phyloP scores from a whole-genome alignment of 1,140 invertebrate genomes.

The Pteromalus puparum region DNA sequence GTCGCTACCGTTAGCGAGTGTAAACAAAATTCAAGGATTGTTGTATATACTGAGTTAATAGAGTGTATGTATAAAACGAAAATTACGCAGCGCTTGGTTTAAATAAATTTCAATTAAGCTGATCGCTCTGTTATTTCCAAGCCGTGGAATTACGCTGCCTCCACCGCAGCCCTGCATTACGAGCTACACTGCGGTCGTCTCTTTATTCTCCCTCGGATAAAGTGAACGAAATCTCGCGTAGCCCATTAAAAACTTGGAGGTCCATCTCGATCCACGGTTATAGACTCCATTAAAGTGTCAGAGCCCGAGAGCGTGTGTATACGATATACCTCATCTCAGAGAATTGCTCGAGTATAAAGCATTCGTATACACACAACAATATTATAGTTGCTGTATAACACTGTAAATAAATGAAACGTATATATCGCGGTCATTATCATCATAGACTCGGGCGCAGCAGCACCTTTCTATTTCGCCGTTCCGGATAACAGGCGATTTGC shows the following conservation, averaged over 20 bases:
- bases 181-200: neutral
- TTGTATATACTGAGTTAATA: no score
- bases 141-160: neutral
- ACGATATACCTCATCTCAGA: no score
- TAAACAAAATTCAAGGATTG: no score
- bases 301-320: neutral
- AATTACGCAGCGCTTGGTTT: neutral
- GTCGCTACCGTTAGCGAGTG: no score
- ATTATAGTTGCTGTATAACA: neutral
- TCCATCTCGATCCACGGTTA: constrained; percentile 10
- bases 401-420: no score
- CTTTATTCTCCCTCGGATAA: neutral
- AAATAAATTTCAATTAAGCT: constrained; percentile 34
- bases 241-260: neutral
- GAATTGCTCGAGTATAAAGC: neutral
- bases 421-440: no score
- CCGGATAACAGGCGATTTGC: constrained; percentile 10
- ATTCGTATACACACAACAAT: neutral
- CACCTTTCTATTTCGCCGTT: neutral
- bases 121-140: neutral
- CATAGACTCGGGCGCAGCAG: no score
- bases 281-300: neutral
- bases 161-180: neutral
- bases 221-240: neutral
- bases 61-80: no score